These are phyloP conservation scores for Hoplostethus mediterraneus DNA, from an alignment of 2,797 vertebrate species.

Conservation along the genomic window DNA sequence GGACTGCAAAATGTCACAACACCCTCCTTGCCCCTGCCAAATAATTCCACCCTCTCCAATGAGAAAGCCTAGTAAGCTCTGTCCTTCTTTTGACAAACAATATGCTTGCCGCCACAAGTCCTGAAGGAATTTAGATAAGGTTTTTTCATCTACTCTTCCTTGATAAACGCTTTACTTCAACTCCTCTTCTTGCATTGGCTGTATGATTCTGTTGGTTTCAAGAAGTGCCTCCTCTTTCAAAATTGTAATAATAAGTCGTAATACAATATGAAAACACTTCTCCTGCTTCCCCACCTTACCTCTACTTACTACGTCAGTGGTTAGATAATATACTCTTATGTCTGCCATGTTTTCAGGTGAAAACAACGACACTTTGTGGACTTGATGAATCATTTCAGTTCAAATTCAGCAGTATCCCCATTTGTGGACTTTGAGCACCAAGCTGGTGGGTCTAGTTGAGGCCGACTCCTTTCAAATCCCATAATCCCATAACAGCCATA, in stretches of 20 bases:
- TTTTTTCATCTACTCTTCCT: not conserved
- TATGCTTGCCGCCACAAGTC: not conserved
- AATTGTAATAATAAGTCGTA: too few species aligned
- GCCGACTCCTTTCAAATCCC: too few species aligned
- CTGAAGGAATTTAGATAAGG: not conserved
- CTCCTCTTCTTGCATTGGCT: not conserved
- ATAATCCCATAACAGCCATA: not conserved
- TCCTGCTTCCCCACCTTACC: too few species aligned
- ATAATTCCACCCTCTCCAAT: conserved; percentile 26
- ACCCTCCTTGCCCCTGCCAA: conserved; percentile 38
- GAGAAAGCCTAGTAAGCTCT: conserved; percentile 12
- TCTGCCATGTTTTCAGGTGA: not conserved
- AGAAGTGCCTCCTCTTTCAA: too few species aligned
- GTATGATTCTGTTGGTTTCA: not conserved
- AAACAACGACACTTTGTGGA: not conserved
- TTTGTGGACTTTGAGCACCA: too few species aligned
- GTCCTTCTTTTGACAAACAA: conserved; percentile 5
- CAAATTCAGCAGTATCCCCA: too few species aligned
- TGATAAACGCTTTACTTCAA: not conserved
- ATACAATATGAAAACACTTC: too few species aligned
- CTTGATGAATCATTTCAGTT: too few species aligned
- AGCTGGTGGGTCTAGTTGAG: too few species aligned
- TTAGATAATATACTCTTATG: too few species aligned
- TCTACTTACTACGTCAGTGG: too few species aligned
- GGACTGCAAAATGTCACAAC: conserved; percentile 73